phyloP scores from a whole-genome alignment of 2,888 invertebrate species.

The Cosmopolites sordidus region DNA sequence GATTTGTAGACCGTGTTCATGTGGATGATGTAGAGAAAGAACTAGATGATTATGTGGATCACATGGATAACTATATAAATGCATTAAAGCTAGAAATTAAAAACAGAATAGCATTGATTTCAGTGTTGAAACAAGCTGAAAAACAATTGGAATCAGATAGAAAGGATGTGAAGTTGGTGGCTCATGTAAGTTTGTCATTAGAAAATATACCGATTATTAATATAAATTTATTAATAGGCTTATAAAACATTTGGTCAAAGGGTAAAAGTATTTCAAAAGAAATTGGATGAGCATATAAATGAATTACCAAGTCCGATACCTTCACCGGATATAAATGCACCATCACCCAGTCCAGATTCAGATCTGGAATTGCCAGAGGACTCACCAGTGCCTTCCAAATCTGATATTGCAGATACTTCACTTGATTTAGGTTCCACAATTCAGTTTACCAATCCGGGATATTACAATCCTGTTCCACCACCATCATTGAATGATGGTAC shows the following conservation, averaged over 20 bases:
- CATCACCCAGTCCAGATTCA: slow-evolving; percentile 77
- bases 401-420: slow-evolving; percentile 7
- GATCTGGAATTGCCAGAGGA: slow-evolving; percentile 68
- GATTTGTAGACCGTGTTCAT: slow-evolving; percentile 67
- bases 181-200: slow-evolving; percentile 83
- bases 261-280: slow-evolving; percentile 79
- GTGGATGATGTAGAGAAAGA: slow-evolving; percentile 86
- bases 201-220: neutral
- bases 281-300: slow-evolving; percentile 75
- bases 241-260: slow-evolving; percentile 90
- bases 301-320: slow-evolving; percentile 68
- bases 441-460: slow-evolving; percentile 45
- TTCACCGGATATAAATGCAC: slow-evolving; percentile 63
- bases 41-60: slow-evolving; percentile 73
- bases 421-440: slow-evolving; percentile 26
- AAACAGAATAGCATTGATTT: slow-evolving; percentile 72
- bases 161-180: slow-evolving; percentile 92
- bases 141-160: slow-evolving; percentile 86
- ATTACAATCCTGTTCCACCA: slow-evolving; percentile 48
- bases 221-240: slow-evolving; percentile 58
- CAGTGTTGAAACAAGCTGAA: slow-evolving; percentile 74
- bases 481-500: slow-evolving; percentile 4
- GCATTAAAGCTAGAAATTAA: slow-evolving; percentile 79
- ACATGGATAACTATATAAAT: slow-evolving; percentile 76
- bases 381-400: neutral